phyloP scores from a whole-genome alignment of 1,140 invertebrate species.

The Bilobella aurantiaca region DNA sequence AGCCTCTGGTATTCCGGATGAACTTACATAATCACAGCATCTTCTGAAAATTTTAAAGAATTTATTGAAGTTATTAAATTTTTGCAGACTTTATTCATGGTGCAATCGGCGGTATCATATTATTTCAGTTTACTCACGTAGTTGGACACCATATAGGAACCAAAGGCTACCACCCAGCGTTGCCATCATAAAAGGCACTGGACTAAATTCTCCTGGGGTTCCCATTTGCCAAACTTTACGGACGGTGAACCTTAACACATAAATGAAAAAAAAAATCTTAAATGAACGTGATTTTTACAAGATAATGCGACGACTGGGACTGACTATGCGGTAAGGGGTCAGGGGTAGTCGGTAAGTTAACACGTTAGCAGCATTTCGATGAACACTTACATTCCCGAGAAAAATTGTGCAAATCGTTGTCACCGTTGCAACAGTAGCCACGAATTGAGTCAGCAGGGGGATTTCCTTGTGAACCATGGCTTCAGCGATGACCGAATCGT shows the following conservation, averaged over 20 bases:
- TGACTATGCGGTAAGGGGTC: background rate
- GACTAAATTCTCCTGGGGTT: slow-evolving; percentile 22
- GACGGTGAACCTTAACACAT: slow-evolving; percentile 24
- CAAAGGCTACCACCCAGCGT: slow-evolving; percentile 23
- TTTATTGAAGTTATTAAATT: background rate
- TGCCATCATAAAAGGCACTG: slow-evolving; percentile 26
- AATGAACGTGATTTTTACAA: background rate
- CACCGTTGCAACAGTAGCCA: slow-evolving; percentile 52
- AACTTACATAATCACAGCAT: background rate
- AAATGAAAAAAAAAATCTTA: background rate
- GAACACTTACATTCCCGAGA: slow-evolving; percentile 53
- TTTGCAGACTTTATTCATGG: background rate
- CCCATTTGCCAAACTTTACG: slow-evolving; percentile 21
- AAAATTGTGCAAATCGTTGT: slow-evolving; percentile 57
- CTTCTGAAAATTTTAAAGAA: background rate
- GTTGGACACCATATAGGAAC: slow-evolving; percentile 23
- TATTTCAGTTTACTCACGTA: slow-evolving; percentile 16
- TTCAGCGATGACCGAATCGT: background rate
- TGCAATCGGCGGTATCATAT: background rate
- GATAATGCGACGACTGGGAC: too few species aligned
- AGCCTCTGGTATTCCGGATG: too few species aligned
- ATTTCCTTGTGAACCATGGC: background rate
- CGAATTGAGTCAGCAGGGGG: slow-evolving; percentile 40
- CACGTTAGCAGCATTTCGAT: slow-evolving; percentile 7
- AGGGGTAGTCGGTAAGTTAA: background rate